These are phyloP conservation scores for Trachymyrmex septentrionalis DNA, from an alignment of 1,140 invertebrate species.

Conservation along the genomic window DNA sequence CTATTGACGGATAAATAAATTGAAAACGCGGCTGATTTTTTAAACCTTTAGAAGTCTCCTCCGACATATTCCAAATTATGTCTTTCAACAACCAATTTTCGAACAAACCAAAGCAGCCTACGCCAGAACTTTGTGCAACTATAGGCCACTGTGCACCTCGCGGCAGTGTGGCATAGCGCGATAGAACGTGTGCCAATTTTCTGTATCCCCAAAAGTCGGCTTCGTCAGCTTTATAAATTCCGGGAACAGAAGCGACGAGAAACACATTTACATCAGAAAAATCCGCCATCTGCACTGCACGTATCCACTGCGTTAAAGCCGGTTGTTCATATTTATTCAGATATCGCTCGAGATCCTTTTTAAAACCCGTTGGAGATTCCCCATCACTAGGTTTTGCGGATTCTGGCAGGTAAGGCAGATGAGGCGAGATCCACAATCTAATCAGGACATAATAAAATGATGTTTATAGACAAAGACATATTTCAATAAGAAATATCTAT, in stretches of 20 bases:
- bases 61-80: conserved; percentile 89
- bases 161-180: conserved; percentile 88
- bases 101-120: conserved; percentile 93
- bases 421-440: conserved; percentile 93
- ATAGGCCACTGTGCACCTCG: conserved; percentile 89
- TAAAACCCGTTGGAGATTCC: conserved; percentile 95
- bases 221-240: conserved; percentile 89
- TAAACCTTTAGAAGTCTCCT: conserved; percentile 81
- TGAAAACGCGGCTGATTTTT: conserved; percentile 85
- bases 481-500: neutral
- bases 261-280: conserved; percentile 94
- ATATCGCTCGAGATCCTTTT: conserved; percentile 93
- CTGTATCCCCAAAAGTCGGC: conserved; percentile 91
- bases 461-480: neutral
- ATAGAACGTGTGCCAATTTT: conserved; percentile 89
- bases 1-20: conserved; percentile 90
- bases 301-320: conserved; percentile 91
- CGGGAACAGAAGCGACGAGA: conserved; percentile 94
- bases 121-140: conserved; percentile 96
- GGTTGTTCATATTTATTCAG: conserved; percentile 91
- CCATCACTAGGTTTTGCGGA: conserved; percentile 88
- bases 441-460: conserved; percentile 50
- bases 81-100: conserved; percentile 90
- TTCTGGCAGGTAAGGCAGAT: conserved; percentile 89
- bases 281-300: conserved; percentile 91